phyloP scores from a whole-genome alignment of 2,113 vertebrate genomes.

The Pterocles orientalis region DNA sequence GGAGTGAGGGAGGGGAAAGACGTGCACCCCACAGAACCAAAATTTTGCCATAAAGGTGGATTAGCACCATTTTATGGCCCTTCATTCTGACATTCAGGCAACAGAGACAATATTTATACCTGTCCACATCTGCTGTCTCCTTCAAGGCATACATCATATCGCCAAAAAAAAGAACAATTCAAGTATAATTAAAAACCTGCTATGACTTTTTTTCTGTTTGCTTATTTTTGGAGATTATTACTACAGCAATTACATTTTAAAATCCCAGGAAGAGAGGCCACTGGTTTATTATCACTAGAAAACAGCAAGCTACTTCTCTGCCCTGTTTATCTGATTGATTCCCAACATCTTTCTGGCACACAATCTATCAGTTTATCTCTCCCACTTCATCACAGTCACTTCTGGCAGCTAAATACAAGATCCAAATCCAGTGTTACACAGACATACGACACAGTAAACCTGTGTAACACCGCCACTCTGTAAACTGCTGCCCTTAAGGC shows the following conservation, averaged over 20 bases:
- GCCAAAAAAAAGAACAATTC: conserved; percentile 17
- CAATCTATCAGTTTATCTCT: conserved; percentile 91
- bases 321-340: conserved; percentile 86
- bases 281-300: conserved; percentile 84
- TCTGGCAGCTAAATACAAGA: conserved; percentile 88
- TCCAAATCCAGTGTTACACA: conserved; percentile 84
- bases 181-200: conserved; percentile 59
- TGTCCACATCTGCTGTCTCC: not conserved
- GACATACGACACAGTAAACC: conserved; percentile 81
- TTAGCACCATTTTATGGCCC: not conserved
- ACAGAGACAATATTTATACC: conserved; percentile 30
- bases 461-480: conserved; percentile 69
- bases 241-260: conserved; percentile 69
- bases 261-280: conserved; percentile 70
- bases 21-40: not conserved
- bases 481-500: conserved; percentile 80
- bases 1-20: not conserved
- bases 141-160: not conserved
- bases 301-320: conserved; percentile 78
- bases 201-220: conserved; percentile 16
- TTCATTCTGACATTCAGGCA: conserved; percentile 15
- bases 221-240: conserved; percentile 69
- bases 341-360: conserved; percentile 86
- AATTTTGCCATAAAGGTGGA: not conserved
- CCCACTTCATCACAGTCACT: conserved; percentile 90